phyloP scores from a whole-genome alignment of 64 coral and sea anemone species.

The Catalaphyllia jardinei region DNA sequence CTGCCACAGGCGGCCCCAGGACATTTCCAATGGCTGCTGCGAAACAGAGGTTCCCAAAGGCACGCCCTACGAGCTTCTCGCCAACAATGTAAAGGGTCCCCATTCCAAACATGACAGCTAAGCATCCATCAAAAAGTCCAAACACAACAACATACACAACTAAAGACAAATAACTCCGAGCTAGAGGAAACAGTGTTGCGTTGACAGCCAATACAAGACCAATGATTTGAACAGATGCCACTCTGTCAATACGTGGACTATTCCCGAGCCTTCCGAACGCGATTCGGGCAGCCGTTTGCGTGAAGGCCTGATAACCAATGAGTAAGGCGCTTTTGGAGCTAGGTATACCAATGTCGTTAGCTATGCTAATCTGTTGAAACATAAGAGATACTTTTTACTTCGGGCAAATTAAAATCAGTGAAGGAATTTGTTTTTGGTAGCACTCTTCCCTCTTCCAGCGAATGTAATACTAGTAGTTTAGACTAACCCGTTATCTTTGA shows the following conservation, averaged over 20 bases:
- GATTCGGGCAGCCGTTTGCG: conserved; percentile 32
- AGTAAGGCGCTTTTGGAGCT: conserved; percentile 43
- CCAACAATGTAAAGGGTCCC: conserved; percentile 76
- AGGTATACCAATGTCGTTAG: conserved; percentile 51
- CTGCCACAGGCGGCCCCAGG: conserved; percentile 69
- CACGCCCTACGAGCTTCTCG: conserved; percentile 55
- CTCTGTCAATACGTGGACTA: conserved; percentile 1
- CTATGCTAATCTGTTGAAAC: conserved; percentile 50
- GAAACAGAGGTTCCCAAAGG: conserved; percentile 74
- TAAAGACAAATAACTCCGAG: conserved; percentile 24
- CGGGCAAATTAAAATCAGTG: too few species aligned
- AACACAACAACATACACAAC: conserved; percentile 58
- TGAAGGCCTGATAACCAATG: conserved; percentile 62
- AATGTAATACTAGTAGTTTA: too few species aligned
- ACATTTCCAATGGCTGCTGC: conserved; percentile 56
- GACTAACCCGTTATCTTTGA: too few species aligned
- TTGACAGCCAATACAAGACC: conserved; percentile 46
- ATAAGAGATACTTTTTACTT: not conserved
- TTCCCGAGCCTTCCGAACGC: conserved; percentile 37
- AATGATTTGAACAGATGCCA: conserved; percentile 37
- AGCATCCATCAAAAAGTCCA: conserved; percentile 75
- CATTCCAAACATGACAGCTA: conserved; percentile 87
- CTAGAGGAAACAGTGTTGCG: conserved; percentile 50
- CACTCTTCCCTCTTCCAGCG: too few species aligned
- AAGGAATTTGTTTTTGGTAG: too few species aligned